Evolutionary conservation across 2,888 invertebrate species (phyloP).

Genomic region (Icerya purchasi): DNA sequence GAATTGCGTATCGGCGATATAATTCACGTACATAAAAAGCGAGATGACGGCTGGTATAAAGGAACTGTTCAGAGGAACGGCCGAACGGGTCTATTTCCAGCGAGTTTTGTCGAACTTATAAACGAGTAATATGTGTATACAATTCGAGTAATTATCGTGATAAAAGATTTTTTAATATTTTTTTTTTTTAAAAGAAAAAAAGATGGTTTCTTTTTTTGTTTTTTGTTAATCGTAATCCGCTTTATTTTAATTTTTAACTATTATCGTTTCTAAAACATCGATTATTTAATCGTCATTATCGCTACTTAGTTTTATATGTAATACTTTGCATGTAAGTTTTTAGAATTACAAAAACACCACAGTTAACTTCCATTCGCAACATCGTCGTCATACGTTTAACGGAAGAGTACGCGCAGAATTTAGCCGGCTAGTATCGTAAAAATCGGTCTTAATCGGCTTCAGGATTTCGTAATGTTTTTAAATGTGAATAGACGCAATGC

Average conservation of each 20-base stretch:
- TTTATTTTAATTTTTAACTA: not conserved
- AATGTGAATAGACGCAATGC: no score
- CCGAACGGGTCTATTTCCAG: conserved; percentile 81
- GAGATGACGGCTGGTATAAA: conserved; percentile 90
- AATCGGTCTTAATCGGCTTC: no score
- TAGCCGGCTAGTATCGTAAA: no score
- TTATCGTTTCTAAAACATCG: not conserved
- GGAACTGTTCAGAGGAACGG: conserved; percentile 77
- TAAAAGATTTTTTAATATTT: not conserved
- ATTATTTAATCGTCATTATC: not conserved
- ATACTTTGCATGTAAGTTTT: no score
- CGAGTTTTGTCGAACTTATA: conserved; percentile 75
- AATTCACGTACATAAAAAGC: conserved; percentile 72
- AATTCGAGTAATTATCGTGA: not conserved
- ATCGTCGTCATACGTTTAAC: no score
- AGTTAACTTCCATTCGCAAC: no score
- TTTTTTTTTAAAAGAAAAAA: not conserved
- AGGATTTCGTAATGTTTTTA: no score
- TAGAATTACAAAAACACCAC: no score
- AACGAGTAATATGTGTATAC: no score
- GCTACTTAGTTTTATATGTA: no score
- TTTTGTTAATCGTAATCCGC: not conserved
- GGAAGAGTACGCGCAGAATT: no score
- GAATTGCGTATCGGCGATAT: conserved; percentile 77
- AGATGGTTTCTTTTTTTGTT: not conserved